Evolutionary conservation across 2,113 vertebrate species (phyloP), one percentile per base, ranked within the genome.

Genomic region (Erinaceus europaeus): DNA sequence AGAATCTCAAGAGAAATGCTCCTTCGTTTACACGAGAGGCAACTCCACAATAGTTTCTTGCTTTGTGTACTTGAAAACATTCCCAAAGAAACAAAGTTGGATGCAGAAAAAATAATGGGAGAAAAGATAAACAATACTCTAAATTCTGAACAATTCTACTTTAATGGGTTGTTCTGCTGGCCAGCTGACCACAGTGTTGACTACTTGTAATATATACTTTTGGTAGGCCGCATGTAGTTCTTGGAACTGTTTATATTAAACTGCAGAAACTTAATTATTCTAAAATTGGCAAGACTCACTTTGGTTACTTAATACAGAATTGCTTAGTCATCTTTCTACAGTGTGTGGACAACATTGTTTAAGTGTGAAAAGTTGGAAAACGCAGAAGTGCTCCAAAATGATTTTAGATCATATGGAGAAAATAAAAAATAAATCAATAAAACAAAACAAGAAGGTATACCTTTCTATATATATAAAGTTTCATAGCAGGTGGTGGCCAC

Each of bases 221-320:
- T 93, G 94, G 94, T 91, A 94, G 92, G 88, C 96, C 91, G 90
- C 94, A 91, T 96, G 96, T 94, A 96, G 94, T 93, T 97, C 94
- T 97, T 97, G 96, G 97, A 97, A 97, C 64, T 95, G 85, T 95
- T 96, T 89, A 95, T 93, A 94, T 94, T 95, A 95, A 94, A 94
- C 84, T 94, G 84, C 91, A 97, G 96, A 96, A 97, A 95, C 76
- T 96, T 95, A 95, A 96, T 96, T 97, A 96, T 95, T 94, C 95
- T 94, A 94, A 96, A 94, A 96, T 93, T 96, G 95, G 94, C 96
- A 96, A 83, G 64, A 67, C 53, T 91, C 18, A 7, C 92, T 96
- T 95, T 92, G 94, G 88, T 91, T 94, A 21, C 93, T 96, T 96
- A 95, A 94, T 76, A 88, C 83, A 95, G 93, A 97, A 95, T 90